A percentile compares a stretch with the other conserved stretches of the same genome.
Evolutionary conservation across 92 coral and sea anemone genomes (phyloP).

Genomic region (Bergia sp.): DNA sequence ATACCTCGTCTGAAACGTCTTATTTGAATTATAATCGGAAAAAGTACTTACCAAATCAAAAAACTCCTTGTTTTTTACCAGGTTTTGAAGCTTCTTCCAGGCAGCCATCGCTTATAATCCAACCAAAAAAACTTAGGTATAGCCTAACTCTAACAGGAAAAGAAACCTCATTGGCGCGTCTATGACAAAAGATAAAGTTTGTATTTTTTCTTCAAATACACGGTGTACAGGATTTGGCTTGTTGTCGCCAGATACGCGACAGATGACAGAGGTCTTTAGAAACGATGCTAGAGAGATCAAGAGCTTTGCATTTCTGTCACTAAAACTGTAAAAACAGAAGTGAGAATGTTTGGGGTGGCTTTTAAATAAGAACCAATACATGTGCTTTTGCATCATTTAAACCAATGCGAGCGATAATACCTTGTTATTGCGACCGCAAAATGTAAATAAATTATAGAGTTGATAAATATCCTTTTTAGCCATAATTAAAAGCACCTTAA

Average conservation of each 20-base stretch:
- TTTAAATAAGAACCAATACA: slow-evolving; percentile 1
- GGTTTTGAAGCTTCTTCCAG: slow-evolving; percentile 38
- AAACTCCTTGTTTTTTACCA: slow-evolving; percentile 36
- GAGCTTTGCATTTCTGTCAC: background rate
- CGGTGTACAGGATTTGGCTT: background rate
- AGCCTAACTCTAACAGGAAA: background rate
- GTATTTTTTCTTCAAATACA: background rate
- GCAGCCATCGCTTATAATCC: slow-evolving; percentile 18
- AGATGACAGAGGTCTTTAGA: background rate
- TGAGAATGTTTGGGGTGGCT: background rate
- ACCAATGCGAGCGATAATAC: background rate
- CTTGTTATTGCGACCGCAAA: slow-evolving; percentile 28
- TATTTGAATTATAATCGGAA: background rate
- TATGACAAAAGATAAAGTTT: background rate
- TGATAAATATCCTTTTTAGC: background rate
- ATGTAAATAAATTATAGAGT: slow-evolving; percentile 9
- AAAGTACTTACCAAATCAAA: slow-evolving; percentile 37
- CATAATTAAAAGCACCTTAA: background rate
- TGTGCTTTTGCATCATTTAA: slow-evolving; percentile 8
- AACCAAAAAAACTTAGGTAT: background rate
- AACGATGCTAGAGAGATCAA: background rate
- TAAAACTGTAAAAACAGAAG: background rate
- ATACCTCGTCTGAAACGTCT: background rate
- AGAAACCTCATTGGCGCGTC: background rate
- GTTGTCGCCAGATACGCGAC: background rate